phyloP scores from a whole-genome alignment of 2,888 invertebrate species.

The Acanthacorydalis orientalis region DNA sequence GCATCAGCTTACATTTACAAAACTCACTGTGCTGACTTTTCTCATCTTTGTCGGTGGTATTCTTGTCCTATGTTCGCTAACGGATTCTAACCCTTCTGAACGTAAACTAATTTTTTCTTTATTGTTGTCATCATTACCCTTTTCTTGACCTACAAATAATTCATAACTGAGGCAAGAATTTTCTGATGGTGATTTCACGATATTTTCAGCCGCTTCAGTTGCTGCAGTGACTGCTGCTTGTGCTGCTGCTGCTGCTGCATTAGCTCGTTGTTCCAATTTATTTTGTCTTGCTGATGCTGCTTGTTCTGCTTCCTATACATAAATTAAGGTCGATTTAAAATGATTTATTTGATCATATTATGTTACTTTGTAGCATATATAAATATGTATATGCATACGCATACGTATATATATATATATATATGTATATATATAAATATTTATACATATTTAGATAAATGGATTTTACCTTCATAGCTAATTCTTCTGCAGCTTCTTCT shows the following conservation, averaged over 20 bases:
- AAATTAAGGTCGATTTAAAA: not conserved
- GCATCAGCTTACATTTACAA: constrained; percentile 7
- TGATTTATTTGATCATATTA: too few relatives aligned
- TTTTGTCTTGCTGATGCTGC: constrained; percentile 55
- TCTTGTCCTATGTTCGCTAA: constrained; percentile 62
- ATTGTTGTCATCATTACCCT: constrained; percentile 77
- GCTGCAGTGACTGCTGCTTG: constrained; percentile 34
- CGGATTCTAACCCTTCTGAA: constrained; percentile 69
- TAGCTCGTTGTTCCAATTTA: constrained; percentile 40
- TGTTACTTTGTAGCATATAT: not conserved
- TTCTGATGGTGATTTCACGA: constrained; percentile 81
- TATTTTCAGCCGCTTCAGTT: constrained; percentile 40
- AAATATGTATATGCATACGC: not conserved
- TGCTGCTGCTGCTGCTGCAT: constrained; percentile 37
- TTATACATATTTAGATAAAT: not conserved
- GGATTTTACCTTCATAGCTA: constrained; percentile 62
- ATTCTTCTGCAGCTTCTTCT: constrained; percentile 89
- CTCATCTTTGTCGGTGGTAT: constrained; percentile 45
- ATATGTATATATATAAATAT: too few relatives aligned
- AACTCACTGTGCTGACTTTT: constrained; percentile 88
- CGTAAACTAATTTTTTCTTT: constrained; percentile 83
- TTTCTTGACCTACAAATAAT: constrained; percentile 76
- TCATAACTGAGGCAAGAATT: constrained; percentile 87
- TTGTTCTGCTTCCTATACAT: constrained; percentile 64
- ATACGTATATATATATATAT: too few relatives aligned